Percentiles rank a stretch among this genome's conserved stretches.
Evolutionary conservation across 1,140 invertebrate genomes (phyloP).

Genomic region (Drosophila sulfurigaster): DNA sequence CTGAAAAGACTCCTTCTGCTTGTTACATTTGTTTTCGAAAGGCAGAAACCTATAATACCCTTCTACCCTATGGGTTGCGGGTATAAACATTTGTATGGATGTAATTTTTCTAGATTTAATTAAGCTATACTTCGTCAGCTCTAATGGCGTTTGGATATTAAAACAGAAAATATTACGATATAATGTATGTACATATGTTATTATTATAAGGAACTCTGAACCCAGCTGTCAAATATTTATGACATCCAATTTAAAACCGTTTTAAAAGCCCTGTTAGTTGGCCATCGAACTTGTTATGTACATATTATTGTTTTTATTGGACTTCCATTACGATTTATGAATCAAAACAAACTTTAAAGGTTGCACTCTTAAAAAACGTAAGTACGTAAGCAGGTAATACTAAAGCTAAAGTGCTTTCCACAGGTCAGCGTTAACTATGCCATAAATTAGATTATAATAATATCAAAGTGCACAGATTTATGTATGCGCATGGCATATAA

Average conservation of each 20-base stretch:
- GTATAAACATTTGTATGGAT: no score
- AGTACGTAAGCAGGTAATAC: not conserved
- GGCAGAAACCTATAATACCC: no score
- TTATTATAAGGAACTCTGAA: no score
- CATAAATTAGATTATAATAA: constrained; percentile 54
- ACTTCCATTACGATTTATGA: constrained; percentile 7
- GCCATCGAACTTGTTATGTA: not conserved
- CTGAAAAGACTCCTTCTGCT: no score
- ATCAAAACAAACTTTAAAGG: constrained; percentile 5
- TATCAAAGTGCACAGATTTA: constrained; percentile 30
- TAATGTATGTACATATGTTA: no score
- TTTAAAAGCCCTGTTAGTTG: not conserved
- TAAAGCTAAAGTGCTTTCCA: constrained; percentile 11
- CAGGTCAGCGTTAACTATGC: constrained; percentile 28
- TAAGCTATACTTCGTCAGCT: no score
- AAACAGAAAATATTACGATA: no score
- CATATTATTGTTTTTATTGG: not conserved
- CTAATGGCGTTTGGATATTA: no score
- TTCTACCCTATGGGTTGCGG: no score
- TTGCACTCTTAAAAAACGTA: constrained; percentile 12
- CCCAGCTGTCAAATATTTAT: not conserved
- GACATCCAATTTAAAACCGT: not conserved
- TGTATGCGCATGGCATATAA: constrained; percentile 42
- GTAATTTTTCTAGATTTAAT: no score
- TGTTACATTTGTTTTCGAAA: no score